A percentile compares a stretch with the other conserved stretches of the same genome.
These are phyloP conservation scores for Ibycter americanus DNA, from an alignment of 2,797 vertebrate species.

Conservation along the genomic window DNA sequence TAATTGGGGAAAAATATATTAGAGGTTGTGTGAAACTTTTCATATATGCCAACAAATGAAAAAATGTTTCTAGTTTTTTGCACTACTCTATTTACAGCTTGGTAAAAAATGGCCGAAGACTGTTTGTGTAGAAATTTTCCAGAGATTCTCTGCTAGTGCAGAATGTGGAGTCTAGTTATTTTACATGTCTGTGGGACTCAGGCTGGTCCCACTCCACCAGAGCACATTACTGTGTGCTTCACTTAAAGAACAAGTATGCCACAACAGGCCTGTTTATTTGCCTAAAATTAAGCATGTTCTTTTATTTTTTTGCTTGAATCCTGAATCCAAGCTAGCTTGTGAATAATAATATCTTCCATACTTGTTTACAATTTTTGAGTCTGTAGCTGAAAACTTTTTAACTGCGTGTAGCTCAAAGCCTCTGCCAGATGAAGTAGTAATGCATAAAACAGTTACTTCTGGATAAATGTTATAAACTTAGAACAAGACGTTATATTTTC, in stretches of 20 bases:
- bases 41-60: not conserved
- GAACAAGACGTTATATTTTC: not conserved
- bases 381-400: not conserved
- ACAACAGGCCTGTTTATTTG: not conserved
- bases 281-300: not conserved
- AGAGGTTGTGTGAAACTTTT: not conserved
- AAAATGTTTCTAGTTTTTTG: not conserved
- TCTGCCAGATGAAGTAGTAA: not conserved
- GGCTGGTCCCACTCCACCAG: not conserved
- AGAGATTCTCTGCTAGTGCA: not conserved
- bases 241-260: not conserved
- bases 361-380: not conserved
- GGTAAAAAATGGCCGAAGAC: not conserved
- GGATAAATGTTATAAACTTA: not conserved
- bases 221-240: not conserved
- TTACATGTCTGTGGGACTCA: not conserved
- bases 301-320: not conserved
- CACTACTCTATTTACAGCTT: not conserved
- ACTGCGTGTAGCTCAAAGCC: not conserved
- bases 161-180: not conserved
- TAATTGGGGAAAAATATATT: not conserved
- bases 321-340: not conserved
- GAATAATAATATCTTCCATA: not conserved
- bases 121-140: not conserved
- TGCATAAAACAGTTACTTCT: not conserved